Percentiles rank a stretch among this genome's conserved stretches.
Evolutionary conservation across 2,888 invertebrate species (phyloP).

Genomic region (Acleris literana): DNA sequence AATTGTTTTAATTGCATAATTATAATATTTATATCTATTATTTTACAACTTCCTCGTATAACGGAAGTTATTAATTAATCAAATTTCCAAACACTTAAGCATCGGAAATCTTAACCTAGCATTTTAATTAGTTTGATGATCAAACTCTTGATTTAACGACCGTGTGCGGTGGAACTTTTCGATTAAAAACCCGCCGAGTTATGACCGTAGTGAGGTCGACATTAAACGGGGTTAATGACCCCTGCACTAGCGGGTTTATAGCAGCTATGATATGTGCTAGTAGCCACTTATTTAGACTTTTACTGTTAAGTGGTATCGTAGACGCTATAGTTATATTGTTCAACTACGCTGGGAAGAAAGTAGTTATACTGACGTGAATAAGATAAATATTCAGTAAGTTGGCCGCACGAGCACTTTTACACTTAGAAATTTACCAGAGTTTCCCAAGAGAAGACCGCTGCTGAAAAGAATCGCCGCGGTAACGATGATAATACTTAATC

Average conservation of each 20-base stretch:
- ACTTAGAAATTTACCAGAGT: too few species aligned
- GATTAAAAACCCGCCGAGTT: constrained; percentile 32
- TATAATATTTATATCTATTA: too few species aligned
- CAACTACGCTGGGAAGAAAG: too few species aligned
- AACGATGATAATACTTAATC: too few species aligned
- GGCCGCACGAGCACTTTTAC: too few species aligned
- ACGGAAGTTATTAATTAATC: background rate
- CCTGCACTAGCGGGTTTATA: background rate
- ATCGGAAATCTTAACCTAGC: constrained; percentile 17
- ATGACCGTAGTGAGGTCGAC: constrained; percentile 3
- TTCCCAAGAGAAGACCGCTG: too few species aligned
- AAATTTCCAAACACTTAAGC: background rate
- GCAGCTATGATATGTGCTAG: constrained; percentile 1
- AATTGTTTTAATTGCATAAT: too few species aligned
- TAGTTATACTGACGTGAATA: too few species aligned
- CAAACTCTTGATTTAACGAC: constrained; percentile 21
- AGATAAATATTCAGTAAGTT: too few species aligned
- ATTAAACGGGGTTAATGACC: constrained; percentile 10
- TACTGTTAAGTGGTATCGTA: background rate
- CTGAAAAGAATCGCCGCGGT: too few species aligned
- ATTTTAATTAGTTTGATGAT: constrained; percentile 14
- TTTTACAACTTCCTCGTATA: too few species aligned
- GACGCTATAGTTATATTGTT: too few species aligned
- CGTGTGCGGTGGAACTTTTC: constrained; percentile 8
- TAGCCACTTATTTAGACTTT: constrained; percentile 1